phyloP scores from a whole-genome alignment of 2,888 invertebrate species.

The Branchinecta sandiegonensis region DNA sequence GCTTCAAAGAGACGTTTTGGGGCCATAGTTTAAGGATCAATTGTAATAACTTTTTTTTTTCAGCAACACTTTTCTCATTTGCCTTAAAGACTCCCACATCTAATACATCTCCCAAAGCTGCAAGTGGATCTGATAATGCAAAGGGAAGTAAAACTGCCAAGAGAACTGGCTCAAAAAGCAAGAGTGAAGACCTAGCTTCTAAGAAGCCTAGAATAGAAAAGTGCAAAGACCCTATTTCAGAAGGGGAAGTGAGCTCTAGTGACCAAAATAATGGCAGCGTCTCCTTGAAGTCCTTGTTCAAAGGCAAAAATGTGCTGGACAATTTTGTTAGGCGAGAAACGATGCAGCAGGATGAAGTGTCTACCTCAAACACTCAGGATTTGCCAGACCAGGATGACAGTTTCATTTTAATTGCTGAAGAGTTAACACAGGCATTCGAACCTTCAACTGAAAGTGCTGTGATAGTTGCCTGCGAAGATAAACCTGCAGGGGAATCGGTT shows the following conservation, averaged over 20 bases:
- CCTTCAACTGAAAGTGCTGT: background rate
- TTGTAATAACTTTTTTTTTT: background rate
- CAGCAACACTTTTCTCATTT: background rate
- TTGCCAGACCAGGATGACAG: too few relatives aligned
- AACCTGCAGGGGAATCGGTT: too few relatives aligned
- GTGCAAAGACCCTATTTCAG: background rate
- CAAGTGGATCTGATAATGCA: background rate
- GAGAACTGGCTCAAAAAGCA: background rate
- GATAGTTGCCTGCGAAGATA: too few relatives aligned
- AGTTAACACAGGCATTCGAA: background rate
- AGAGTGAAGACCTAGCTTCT: background rate
- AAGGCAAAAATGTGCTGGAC: background rate
- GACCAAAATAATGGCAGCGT: background rate
- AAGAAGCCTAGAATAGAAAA: background rate
- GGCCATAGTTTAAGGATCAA: background rate
- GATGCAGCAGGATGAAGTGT: background rate
- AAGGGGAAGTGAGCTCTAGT: background rate
- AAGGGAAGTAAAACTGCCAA: too few relatives aligned
- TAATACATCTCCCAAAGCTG: background rate
- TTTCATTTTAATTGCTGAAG: conserved; percentile 4
- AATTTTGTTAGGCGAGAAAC: conserved; percentile 5
- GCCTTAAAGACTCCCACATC: background rate
- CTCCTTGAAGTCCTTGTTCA: background rate
- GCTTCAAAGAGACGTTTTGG: too few relatives aligned
- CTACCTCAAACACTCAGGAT: conserved; percentile 12